Percentiles rank a stretch among this genome's conserved stretches.
These are phyloP conservation scores for Atopsyche davidsoni DNA, from an alignment of 1,140 invertebrate genomes.

Conservation along the genomic window DNA sequence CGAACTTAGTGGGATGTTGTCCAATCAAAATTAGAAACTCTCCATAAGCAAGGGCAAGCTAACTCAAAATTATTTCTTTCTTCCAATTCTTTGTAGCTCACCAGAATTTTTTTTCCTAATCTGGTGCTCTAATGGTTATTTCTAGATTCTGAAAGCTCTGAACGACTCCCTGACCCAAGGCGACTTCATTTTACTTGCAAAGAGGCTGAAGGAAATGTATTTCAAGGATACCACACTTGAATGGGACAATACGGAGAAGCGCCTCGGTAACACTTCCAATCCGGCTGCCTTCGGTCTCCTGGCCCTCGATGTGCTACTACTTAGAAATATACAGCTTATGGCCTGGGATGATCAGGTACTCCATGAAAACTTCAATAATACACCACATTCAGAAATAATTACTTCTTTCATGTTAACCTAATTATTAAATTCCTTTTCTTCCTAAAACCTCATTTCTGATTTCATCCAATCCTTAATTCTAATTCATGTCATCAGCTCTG, in stretches of 20 bases:
- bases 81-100: too few relatives aligned
- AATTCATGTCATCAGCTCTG: not conserved
- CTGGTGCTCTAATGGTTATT: too few relatives aligned
- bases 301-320: constrained; percentile 52
- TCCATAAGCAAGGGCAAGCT: constrained; percentile 2
- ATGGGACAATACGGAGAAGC: constrained; percentile 33
- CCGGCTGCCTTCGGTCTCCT: constrained; percentile 52
- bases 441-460: not conserved
- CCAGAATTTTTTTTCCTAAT: too few relatives aligned
- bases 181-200: constrained; percentile 43
- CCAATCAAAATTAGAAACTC: constrained; percentile 5
- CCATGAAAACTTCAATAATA: not conserved
- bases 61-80: too few relatives aligned
- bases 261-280: constrained; percentile 45
- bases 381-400: not conserved
- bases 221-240: constrained; percentile 34
- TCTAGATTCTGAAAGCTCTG: constrained; percentile 32
- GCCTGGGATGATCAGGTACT: constrained; percentile 48
- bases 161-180: constrained; percentile 47
- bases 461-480: too few relatives aligned
- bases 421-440: not conserved
- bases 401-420: not conserved
- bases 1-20: too few relatives aligned
- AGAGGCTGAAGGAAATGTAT: constrained; percentile 47
- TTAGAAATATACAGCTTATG: constrained; percentile 55